phyloP scores from a whole-genome alignment of 2,888 invertebrate species.

The Nomada hirtipes region DNA sequence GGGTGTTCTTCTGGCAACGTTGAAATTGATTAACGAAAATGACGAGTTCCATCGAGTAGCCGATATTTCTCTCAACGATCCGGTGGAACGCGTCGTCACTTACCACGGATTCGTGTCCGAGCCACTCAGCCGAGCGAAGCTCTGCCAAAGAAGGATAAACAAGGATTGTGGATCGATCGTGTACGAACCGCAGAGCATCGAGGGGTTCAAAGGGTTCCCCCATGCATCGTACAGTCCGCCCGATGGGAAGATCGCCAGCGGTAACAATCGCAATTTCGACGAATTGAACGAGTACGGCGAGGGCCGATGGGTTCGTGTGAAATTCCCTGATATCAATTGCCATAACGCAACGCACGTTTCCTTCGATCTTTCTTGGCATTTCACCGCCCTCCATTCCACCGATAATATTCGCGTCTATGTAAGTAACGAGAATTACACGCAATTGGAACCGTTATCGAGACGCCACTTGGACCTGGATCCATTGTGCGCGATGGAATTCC shows the following conservation, averaged over 20 bases:
- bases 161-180: conserved; percentile 6
- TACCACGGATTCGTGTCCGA: conserved; percentile 25
- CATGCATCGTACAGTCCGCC: neutral
- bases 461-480: conserved; percentile 29
- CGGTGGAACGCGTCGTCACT: neutral
- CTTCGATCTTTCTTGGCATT: conserved; percentile 18
- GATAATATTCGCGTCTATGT: neutral
- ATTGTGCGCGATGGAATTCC: neutral
- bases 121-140: conserved; percentile 18
- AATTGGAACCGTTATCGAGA: conserved; percentile 23
- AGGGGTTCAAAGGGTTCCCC: conserved; percentile 33
- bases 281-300: conserved; percentile 31
- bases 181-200: conserved; percentile 44
- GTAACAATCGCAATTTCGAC: neutral
- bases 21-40: neutral
- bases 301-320: conserved; percentile 6
- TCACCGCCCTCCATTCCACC: neutral
- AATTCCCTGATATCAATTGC: conserved; percentile 15
- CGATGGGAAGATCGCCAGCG: conserved; percentile 38
- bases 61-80: neutral
- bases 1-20: neutral
- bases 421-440: conserved; percentile 21
- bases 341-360: conserved; percentile 16
- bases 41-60: conserved; percentile 5
- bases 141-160: conserved; percentile 23